Base-by-base conservation (phyloP, 2,113 vertebrate genomes). In the Mustela lutreola region DNA sequence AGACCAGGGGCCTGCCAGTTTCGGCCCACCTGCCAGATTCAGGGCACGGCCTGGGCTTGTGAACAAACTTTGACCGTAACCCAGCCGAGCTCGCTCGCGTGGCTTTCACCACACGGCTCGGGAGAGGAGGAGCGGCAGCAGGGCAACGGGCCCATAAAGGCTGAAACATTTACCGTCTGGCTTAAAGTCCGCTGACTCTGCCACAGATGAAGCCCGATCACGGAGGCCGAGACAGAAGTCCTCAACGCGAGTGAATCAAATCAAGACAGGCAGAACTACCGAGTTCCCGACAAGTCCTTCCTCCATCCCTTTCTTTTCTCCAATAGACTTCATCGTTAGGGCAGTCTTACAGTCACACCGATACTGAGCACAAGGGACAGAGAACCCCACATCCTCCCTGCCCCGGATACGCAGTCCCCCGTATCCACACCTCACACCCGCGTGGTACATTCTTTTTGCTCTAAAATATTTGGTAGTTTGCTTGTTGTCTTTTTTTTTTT, bases 21-120 rank as follows among this genome's bases (percentile, higher is more conserved):
- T 19, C 2, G 18, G 24, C n/a, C 81, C 42, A 11, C 18, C 14
- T 12, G 24, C 12, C 92, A 24, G 12, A 11, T 6, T 0, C 22
- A 7, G n/a, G 21, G 21, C 22, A 12, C 28, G 12, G 3, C 15
- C 56, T 16, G 16, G 7, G 39, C 18, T 31, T 60, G 24, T 33
- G 16, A 75, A 21, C 28, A 12, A 67, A 63, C 50, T 48, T 12
- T 62, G 19, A 21, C 0, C 48, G 36, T 62, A 39, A 48, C 56
- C 5, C 73, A 31, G 50, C 36, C 67, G 42, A 0, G 0, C 10
- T 11, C 31, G 1, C 22, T 22, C 5, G 0, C 1, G 11, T 0
- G 15, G 78, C 48, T 58, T 48, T 31, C 48, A 19, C 19, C 0
- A 16, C 0, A 63, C 11, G 21, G 31, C 53, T 12, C 78, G 24